Conservation (phyloP, 2,797 vertebrate genomes). For the Fundulus diaphanus region DNA sequence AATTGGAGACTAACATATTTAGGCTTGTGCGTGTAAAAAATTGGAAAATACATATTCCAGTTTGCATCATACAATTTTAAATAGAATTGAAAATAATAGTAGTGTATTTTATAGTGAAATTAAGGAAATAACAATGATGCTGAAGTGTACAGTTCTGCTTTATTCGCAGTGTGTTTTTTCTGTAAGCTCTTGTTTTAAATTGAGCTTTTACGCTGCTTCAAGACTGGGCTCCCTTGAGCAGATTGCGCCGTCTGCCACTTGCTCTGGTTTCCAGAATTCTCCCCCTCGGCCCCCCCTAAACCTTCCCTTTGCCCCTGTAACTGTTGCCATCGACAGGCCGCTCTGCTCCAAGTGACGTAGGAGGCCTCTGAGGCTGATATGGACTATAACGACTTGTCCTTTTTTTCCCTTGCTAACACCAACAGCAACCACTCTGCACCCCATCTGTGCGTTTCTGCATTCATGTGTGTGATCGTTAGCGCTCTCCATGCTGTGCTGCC, state of each 20-base stretch:
- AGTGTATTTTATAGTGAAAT: conserved; percentile 4
- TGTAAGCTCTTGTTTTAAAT: conserved; percentile 62
- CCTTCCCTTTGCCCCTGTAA: conserved; percentile 59
- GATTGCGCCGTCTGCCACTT: conserved; percentile 83
- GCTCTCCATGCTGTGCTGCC: conserved; percentile 39
- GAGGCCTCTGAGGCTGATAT: conserved; percentile 72
- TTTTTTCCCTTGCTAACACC: conserved; percentile 62
- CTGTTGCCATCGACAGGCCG: conserved; percentile 69
- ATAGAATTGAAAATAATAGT: background rate
- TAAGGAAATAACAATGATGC: conserved; percentile 18
- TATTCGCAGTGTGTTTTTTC: conserved; percentile 37
- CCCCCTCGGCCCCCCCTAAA: conserved; percentile 42
- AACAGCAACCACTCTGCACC: conserved; percentile 58
- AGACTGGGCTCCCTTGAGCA: conserved; percentile 76
- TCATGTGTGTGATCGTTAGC: conserved; percentile 43
- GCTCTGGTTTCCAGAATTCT: conserved; percentile 64
- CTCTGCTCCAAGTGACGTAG: conserved; percentile 70
- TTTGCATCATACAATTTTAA: background rate
- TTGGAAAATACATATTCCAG: background rate
- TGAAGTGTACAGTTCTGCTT: conserved; percentile 40
- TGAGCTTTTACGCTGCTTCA: conserved; percentile 63
- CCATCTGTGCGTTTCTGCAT: conserved; percentile 66
- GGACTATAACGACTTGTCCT: conserved; percentile 75
- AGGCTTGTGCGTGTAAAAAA: background rate
- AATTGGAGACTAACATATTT: background rate